Evolutionary conservation across 2,113 vertebrate genomes (phyloP).

Genomic region (Protomyctophum bolini): DNA sequence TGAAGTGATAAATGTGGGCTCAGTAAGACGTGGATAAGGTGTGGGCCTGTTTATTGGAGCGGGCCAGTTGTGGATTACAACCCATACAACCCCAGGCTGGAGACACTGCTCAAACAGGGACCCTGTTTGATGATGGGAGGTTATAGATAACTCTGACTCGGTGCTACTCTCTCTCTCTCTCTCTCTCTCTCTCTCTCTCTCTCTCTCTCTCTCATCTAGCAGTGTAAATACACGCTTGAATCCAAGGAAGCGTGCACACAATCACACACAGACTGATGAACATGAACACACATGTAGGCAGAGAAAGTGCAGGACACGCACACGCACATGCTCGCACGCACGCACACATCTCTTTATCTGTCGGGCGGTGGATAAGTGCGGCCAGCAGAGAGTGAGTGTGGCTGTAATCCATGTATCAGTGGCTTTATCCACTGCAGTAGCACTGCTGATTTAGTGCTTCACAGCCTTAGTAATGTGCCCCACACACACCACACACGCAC

Average conservation of each 20-base stretch:
- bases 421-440: conserved; percentile 67
- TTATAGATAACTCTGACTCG: conserved; percentile 24
- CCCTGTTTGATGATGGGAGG: conserved; percentile 45
- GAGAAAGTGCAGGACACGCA: conserved; percentile 1
- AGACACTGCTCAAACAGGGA: conserved; percentile 39
- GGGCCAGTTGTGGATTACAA: conserved; percentile 48
- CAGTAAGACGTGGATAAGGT: conserved; percentile 58
- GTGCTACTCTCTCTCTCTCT: conserved; percentile 21
- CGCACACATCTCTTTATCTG: conserved; percentile 55
- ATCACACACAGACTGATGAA: conserved; percentile 15
- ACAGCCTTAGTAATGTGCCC: conserved; percentile 62
- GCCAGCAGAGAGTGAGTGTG: conserved; percentile 51
- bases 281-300: neutral
- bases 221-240: conserved; percentile 20
- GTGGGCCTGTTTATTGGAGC: conserved; percentile 57
- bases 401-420: conserved; percentile 73
- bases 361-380: conserved; percentile 59
- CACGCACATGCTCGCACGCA: neutral
- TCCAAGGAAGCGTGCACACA: conserved; percentile 6
- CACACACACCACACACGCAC: conserved; percentile 42
- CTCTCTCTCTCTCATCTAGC: neutral
- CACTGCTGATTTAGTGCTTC: conserved; percentile 71
- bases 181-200: neutral
- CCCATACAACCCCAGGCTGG: conserved; percentile 53
- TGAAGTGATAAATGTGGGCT: conserved; percentile 44